Evolutionary conservation across 2,888 invertebrate genomes (phyloP), one percentile per base, ranked within the genome.

Genomic region (Cerastis rubricosa): DNA sequence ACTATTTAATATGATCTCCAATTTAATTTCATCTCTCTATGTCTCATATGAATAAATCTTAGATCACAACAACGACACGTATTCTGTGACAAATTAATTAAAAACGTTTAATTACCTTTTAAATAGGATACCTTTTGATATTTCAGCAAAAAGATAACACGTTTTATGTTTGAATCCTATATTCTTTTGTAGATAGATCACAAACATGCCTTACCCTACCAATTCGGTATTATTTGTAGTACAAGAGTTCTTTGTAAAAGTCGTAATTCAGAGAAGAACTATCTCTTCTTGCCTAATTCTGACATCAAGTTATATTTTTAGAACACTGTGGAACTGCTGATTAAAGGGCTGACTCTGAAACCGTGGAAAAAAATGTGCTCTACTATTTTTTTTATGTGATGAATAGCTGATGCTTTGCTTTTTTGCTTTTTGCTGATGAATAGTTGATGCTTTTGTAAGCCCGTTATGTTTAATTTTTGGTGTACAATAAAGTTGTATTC

Each of bases 31-130:
- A 51, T 47, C 11, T 40, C 29, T 40, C 57, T 70, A 19, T 57
- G 47, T 19, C 29, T 65, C n/a, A 43, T 66, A 74, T 49, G 49
- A 61, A 61, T 43, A 63, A 25, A 78, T 69, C 45, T 25, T 59
- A 69, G 64, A 70, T 79, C 57, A 67, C 29, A 75, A 59, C 43
- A 75, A 59, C 43, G 14, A 29, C 70, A 71, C 59, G 17, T 19
- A 78, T 2, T 35, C 35, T 61, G 84, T 68, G 64, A 65, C 64
- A 71, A 76, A 73, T 76, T 76, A 80, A 83, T 80, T 80, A 83
- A 68, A 54, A 67, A 64, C 14, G 70, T 54, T 74, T 25, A 70
- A 54, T 47, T 54, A 14, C 40, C 57, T 83, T 83, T 84, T 61
- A 61, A 54, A 61, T 54, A 45, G 84, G 49, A 71, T 76, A 67